Conservation (phyloP, 1,140 invertebrate species). For the Pentalonia nigronervosa region DNA sequence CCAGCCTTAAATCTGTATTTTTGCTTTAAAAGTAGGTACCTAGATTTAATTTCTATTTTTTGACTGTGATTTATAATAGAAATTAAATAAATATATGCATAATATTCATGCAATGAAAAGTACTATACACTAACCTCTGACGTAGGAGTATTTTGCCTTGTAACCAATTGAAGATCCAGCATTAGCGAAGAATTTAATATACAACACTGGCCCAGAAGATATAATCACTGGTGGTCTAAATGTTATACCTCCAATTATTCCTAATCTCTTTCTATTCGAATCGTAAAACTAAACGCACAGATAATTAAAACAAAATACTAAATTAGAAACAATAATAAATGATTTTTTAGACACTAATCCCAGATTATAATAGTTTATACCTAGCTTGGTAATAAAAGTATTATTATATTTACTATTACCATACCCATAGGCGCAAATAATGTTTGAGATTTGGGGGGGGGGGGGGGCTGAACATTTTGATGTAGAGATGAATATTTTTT, state of each 20-base stretch:
- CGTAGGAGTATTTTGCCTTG: constrained; percentile 73
- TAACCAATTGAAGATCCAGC: constrained; percentile 75
- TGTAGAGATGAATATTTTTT: too few species aligned
- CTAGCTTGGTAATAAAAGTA: neutral
- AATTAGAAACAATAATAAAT: neutral
- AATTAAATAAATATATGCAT: neutral
- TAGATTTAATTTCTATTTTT: neutral
- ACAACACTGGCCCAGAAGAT: constrained; percentile 71
- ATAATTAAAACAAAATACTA: neutral
- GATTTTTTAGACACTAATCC: neutral
- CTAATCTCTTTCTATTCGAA: constrained; percentile 73
- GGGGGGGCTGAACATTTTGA: too few species aligned
- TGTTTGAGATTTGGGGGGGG: too few species aligned
- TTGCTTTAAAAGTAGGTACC: too few species aligned
- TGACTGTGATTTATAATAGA: neutral
- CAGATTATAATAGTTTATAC: neutral
- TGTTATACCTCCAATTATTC: constrained; percentile 72
- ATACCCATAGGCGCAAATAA: too few species aligned
- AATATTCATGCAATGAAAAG: neutral
- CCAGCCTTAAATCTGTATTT: too few species aligned
- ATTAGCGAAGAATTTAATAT: constrained; percentile 76
- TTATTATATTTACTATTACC: neutral
- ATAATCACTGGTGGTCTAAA: constrained; percentile 76
- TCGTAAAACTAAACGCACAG: constrained; percentile 71
- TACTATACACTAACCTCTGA: constrained; percentile 60